These are phyloP conservation scores for Stigmatopora nigra DNA, from an alignment of 2,113 vertebrate genomes.

Conservation along the genomic window DNA sequence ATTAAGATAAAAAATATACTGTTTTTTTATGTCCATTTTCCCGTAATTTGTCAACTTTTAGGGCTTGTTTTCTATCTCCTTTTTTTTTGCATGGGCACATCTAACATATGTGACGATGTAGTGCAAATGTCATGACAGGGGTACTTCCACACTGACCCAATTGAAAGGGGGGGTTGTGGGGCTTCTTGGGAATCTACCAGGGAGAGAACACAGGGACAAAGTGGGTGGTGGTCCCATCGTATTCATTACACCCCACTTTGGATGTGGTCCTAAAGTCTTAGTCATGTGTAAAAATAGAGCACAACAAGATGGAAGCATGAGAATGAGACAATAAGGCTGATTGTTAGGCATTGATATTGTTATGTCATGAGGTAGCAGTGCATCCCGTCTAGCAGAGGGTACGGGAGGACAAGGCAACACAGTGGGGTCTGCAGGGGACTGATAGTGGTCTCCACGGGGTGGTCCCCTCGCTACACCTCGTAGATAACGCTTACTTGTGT, in stretches of 20 bases:
- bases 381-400: slow-evolving; percentile 29
- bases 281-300: slow-evolving; percentile 81
- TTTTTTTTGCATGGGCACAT: neutral
- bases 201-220: neutral
- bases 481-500: slow-evolving; percentile 74
- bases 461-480: slow-evolving; percentile 68
- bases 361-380: neutral
- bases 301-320: neutral
- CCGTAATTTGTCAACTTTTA: neutral
- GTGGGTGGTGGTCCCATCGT: neutral
- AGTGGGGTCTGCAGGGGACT: slow-evolving; percentile 56
- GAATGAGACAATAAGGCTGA: slow-evolving; percentile 69
- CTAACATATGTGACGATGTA: too few species aligned
- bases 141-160: neutral
- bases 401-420: slow-evolving; percentile 47
- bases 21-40: neutral
- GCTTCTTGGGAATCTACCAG: slow-evolving; percentile 1
- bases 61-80: neutral
- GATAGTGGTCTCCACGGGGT: slow-evolving; percentile 71
- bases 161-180: neutral
- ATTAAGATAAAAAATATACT: too few species aligned
- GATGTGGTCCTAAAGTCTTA: slow-evolving; percentile 84
- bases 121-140: neutral
- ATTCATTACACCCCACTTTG: slow-evolving; percentile 71
- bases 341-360: slow-evolving; percentile 4